A percentile compares a stretch with the other conserved stretches of the same genome.
Conservation (phyloP, 2,888 invertebrate species). For the Cactoblastis cactorum region DNA sequence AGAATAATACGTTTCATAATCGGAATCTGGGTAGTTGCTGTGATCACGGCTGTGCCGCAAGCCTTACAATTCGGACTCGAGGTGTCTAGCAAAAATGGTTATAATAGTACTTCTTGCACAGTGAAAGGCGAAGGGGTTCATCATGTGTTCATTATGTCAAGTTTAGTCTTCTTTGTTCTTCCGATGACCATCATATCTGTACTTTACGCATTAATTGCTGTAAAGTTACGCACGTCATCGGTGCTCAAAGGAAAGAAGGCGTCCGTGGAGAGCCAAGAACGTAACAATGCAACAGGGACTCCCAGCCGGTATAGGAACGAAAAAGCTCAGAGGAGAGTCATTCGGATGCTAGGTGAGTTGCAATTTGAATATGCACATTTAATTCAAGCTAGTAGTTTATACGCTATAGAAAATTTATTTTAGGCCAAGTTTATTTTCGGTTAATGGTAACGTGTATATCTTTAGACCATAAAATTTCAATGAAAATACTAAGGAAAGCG, state of each 20-base stretch:
- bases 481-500: too few species aligned
- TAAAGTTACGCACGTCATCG: constrained; percentile 83
- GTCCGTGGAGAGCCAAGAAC: constrained; percentile 66
- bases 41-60: constrained; percentile 87
- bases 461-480: too few species aligned
- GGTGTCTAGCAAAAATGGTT: constrained; percentile 62
- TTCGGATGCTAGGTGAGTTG: constrained; percentile 89
- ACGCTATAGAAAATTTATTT: too few species aligned
- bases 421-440: too few species aligned
- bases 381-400: too few species aligned
- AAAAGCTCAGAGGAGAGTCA: constrained; percentile 82
- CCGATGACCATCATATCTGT: constrained; percentile 93
- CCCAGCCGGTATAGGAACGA: constrained; percentile 75
- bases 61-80: constrained; percentile 89
- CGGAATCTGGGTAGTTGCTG: constrained; percentile 88
- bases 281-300: constrained; percentile 28
- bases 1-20: constrained; percentile 88
- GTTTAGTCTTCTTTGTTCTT: constrained; percentile 89
- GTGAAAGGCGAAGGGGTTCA: constrained; percentile 80
- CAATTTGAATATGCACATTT: not conserved
- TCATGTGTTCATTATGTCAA: constrained; percentile 89
- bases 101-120: constrained; percentile 75
- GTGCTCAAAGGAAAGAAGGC: constrained; percentile 79
- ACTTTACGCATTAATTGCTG: constrained; percentile 87
- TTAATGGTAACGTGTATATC: too few species aligned